A percentile compares a stretch with the other conserved stretches of the same genome.
Conservation (phyloP, 2,888 invertebrate genomes). For the Boloria selene region DNA sequence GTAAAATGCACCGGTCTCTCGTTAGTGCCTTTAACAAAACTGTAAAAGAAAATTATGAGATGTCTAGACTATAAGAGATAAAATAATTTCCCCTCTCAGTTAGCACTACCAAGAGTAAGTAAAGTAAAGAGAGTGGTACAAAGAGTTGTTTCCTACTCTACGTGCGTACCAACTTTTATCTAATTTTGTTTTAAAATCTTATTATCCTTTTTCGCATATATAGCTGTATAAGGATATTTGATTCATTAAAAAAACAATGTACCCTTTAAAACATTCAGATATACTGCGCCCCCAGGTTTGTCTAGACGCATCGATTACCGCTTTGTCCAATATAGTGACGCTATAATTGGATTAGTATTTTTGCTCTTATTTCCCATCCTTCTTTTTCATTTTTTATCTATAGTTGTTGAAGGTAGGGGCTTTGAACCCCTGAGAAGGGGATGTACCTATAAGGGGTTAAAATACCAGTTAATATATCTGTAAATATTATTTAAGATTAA, state of each 20-base stretch:
- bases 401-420: neutral
- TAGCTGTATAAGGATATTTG: neutral
- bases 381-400: neutral
- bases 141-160: too few relatives aligned
- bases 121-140: too few relatives aligned
- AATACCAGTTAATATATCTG: too few relatives aligned
- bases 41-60: conserved; percentile 24
- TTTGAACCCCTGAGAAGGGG: too few relatives aligned
- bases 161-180: too few relatives aligned
- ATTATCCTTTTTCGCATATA: neutral
- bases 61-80: conserved; percentile 33
- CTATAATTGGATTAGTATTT: conserved; percentile 37
- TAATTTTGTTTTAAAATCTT: too few relatives aligned
- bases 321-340: conserved; percentile 32
- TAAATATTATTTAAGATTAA: too few relatives aligned
- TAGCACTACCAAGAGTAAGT: too few relatives aligned
- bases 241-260: conserved; percentile 14
- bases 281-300: conserved; percentile 54
- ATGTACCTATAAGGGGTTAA: too few relatives aligned
- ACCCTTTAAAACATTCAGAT: conserved; percentile 45
- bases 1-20: conserved; percentile 20
- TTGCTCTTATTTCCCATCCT: conserved; percentile 26
- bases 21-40: conserved; percentile 25
- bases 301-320: conserved; percentile 78
- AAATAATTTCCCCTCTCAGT: too few relatives aligned